A percentile compares a stretch with the other conserved stretches of the same genome.
phyloP scores from a whole-genome alignment of 2,797 vertebrate species.

The Pseudomugil gertrudae region DNA sequence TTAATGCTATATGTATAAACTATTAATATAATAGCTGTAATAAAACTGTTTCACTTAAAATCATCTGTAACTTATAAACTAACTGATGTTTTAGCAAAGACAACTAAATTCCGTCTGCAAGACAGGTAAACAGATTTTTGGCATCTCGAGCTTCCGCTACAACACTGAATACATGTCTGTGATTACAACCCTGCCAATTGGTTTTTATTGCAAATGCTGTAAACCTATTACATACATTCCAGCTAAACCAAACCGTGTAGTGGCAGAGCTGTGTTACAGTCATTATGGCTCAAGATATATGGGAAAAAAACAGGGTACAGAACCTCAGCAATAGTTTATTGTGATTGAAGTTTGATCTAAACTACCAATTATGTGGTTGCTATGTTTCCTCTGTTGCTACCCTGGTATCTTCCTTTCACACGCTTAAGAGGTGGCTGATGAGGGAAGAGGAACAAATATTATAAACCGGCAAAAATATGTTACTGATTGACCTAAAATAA shows the following conservation, averaged over 20 bases:
- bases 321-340: slow-evolving; percentile 41
- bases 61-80: too few species aligned
- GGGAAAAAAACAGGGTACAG: slow-evolving; percentile 53
- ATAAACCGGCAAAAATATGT: slow-evolving; percentile 38
- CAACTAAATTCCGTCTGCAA: not conserved
- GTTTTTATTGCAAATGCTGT: slow-evolving; percentile 46
- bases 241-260: slow-evolving; percentile 50
- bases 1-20: not conserved
- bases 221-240: slow-evolving; percentile 64
- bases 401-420: slow-evolving; percentile 66
- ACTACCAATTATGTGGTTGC: slow-evolving; percentile 70
- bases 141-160: slow-evolving; percentile 5
- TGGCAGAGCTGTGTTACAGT: slow-evolving; percentile 54
- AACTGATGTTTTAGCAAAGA: not conserved
- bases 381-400: slow-evolving; percentile 72
- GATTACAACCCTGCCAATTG: slow-evolving; percentile 23
- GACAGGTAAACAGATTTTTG: slow-evolving; percentile 10
- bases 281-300: slow-evolving; percentile 59
- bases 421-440: slow-evolving; percentile 33
- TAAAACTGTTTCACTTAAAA: not conserved
- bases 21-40: not conserved
- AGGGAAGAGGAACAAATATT: slow-evolving; percentile 28
- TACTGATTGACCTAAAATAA: not conserved
- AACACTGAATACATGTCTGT: slow-evolving; percentile 24
- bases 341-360: slow-evolving; percentile 70